Evolutionary conservation across 2,888 invertebrate species (phyloP), one percentile per base, ranked within the genome.

Genomic region (Hypomecis punctinalis): DNA sequence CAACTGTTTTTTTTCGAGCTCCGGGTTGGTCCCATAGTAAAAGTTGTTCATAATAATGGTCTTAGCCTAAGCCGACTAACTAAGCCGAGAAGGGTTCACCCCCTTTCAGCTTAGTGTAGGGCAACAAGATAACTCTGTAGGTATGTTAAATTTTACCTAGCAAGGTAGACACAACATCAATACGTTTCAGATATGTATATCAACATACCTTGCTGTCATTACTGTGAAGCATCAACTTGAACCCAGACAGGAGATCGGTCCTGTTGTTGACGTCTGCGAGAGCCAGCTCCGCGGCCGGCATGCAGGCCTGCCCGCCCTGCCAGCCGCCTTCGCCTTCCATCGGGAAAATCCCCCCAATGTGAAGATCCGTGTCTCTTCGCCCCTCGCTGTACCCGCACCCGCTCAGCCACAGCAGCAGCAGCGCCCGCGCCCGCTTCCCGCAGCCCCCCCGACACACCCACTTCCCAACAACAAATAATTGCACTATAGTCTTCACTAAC

Each of bases 261-360:
- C 96, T 94, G 59, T 95, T 95, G 93, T 99, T 99, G 75, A 99
- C 98, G 91, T 99, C 99, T 79, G 97, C 97, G 81, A 99, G 94
- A 42, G 99, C 99, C 91, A 99, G 95, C 85, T 97, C 95, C 64
- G 99, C 99, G 49, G 99, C 99, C 43, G 99, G 99, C 94, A 97
- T 97, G 92, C 99, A 99, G 8, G 99, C 99, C 94, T 98, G 97
- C 5, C 99, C 99, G 42, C 99, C 99, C 82, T 99, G 98, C 99
- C 99, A 99, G 76, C 99, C 99, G 56, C 98, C 98, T 82, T 97
- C 96, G 55, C 98, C 99, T 62, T 95, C 96, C 94, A 99, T 99
- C 45, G 99, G 99, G 90, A 99, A 99, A 82, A 99, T 99, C 60
- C 98, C 99, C 61, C 99, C 99, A 86, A 99, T 98, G 90, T 99